These are phyloP conservation scores for Probaryconus sp. DNA, from an alignment of 1,140 invertebrate species.

Conservation along the genomic window DNA sequence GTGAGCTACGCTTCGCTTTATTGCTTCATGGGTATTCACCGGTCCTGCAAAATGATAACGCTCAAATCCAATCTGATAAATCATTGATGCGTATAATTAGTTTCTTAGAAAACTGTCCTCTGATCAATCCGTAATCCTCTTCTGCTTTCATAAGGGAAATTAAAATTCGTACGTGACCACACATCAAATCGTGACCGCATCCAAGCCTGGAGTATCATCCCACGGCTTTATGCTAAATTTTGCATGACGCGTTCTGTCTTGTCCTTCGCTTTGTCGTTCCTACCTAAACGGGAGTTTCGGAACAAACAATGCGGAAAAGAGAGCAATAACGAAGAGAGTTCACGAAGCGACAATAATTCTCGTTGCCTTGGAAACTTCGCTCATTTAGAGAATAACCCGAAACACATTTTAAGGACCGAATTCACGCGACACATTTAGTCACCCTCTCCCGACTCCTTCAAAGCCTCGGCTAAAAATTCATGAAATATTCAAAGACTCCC, in stretches of 20 bases:
- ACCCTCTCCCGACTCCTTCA: not conserved
- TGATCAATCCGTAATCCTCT: conserved; percentile 35
- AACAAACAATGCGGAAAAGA: conserved; percentile 55
- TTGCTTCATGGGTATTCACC: conserved; percentile 49
- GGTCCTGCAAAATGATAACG: conserved; percentile 41
- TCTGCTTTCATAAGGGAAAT: conserved; percentile 29
- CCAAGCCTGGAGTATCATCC: conserved; percentile 30
- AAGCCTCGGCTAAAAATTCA: conserved; percentile 29
- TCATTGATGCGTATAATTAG: conserved; percentile 57
- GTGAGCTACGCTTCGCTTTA: conserved; percentile 34
- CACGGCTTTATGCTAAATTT: conserved; percentile 55
- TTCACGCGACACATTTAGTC: conserved; percentile 32
- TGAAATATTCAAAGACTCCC: conserved; percentile 39
- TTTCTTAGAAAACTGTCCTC: conserved; percentile 35
- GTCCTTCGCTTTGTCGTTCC: conserved; percentile 20
- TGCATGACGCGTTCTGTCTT: conserved; percentile 37
- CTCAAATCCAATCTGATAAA: conserved; percentile 56
- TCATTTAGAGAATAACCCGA: conserved; percentile 53
- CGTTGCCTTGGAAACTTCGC: conserved; percentile 56
- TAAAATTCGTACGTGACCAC: conserved; percentile 59
- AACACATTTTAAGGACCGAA: conserved; percentile 53
- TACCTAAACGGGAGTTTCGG: conserved; percentile 46
- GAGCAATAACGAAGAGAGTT: conserved; percentile 51
- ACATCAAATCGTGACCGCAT: conserved; percentile 50
- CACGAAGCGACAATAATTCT: conserved; percentile 58